Percentiles rank a stretch among this genome's conserved stretches.
These are phyloP conservation scores for Oplegnathus fasciatus DNA, from an alignment of 2,113 vertebrate genomes.

Conservation along the genomic window DNA sequence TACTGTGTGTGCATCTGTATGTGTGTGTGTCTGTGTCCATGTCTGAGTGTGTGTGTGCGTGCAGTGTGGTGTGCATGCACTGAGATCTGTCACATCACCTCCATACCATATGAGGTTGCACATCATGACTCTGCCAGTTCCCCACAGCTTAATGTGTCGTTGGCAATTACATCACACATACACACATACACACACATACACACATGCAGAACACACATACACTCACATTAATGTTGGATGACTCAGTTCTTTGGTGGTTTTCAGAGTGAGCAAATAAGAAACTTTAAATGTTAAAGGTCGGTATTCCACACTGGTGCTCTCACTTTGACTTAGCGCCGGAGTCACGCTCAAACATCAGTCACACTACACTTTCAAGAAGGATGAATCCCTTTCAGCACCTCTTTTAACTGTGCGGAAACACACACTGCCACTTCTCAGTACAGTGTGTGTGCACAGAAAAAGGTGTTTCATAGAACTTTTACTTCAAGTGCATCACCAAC, in stretches of 20 bases:
- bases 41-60: not conserved
- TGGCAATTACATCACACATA: constrained; percentile 56
- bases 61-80: constrained; percentile 34
- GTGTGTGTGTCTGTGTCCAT: constrained; percentile 10
- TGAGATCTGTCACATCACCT: constrained; percentile 73
- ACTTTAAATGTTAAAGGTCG: constrained; percentile 65
- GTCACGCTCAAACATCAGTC: constrained; percentile 22
- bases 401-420: constrained; percentile 17
- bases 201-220: constrained; percentile 2
- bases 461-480: constrained; percentile 12
- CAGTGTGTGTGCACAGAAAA: not conserved
- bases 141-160: constrained; percentile 69
- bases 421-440: not conserved
- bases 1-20: constrained; percentile 9
- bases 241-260: constrained; percentile 41
- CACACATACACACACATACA: not conserved
- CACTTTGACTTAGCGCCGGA: constrained; percentile 12
- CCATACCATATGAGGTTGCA: constrained; percentile 67
- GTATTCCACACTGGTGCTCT: constrained; percentile 39
- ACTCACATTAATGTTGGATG: constrained; percentile 9
- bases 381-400: constrained; percentile 44
- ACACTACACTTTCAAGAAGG: constrained; percentile 38
- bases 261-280: constrained; percentile 43
- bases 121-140: constrained; percentile 75
- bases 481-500: not conserved